phyloP scores from a whole-genome alignment of 1,140 invertebrate species.

The Drosophila repleta region DNA sequence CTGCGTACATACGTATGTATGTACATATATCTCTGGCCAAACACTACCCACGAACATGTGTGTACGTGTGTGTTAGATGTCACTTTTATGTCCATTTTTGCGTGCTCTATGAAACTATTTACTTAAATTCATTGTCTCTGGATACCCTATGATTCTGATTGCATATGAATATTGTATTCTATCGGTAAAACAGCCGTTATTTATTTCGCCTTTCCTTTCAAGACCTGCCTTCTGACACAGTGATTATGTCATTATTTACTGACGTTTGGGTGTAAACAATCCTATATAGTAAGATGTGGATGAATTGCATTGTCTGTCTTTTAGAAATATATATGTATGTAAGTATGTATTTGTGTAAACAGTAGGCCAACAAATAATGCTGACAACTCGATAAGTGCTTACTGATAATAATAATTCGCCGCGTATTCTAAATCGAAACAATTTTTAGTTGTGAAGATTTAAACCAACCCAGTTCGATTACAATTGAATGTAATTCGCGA shows the following conservation, averaged over 20 bases:
- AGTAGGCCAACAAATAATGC: slow-evolving; percentile 23
- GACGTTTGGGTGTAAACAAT: no score
- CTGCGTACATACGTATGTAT: background rate
- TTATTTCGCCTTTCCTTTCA: no score
- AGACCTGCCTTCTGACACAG: no score
- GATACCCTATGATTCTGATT: background rate
- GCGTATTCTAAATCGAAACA: slow-evolving; percentile 15
- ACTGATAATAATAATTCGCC: slow-evolving; percentile 32
- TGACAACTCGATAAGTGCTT: slow-evolving; percentile 21
- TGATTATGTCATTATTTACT: no score
- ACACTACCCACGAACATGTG: background rate
- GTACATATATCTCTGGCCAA: no score
- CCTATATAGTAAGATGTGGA: no score
- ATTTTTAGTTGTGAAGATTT: slow-evolving; percentile 17
- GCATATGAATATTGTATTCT: background rate
- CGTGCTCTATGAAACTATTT: background rate
- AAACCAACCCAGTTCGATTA: background rate
- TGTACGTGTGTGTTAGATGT: background rate
- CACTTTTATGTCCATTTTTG: background rate
- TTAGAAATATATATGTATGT: slow-evolving; percentile 9
- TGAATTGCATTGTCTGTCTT: no score
- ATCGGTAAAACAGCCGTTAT: no score
- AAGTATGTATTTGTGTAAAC: slow-evolving; percentile 12
- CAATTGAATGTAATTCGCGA: slow-evolving; percentile 24
- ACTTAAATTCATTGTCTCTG: no score